Base-by-base conservation (phyloP, 1,140 invertebrate species). In the Ericerus pela region DNA sequence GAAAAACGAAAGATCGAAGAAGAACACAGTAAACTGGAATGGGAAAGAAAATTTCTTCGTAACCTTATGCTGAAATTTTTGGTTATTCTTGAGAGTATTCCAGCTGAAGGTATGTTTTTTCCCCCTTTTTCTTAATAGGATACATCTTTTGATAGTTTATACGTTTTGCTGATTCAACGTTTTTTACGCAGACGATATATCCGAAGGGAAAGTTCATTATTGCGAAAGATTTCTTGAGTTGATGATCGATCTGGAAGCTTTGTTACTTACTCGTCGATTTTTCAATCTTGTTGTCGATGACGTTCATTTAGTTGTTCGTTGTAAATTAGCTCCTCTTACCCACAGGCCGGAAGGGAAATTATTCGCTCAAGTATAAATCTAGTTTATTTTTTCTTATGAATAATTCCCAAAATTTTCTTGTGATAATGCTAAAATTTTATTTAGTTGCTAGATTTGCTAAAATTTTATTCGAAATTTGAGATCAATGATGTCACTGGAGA, bases 401-500 rank as follows among this genome's bases (percentile, higher is more conserved):
- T 33, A 33, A 33, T n/a, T 33, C 8, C n/a, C 30, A 33, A 33
- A 33, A 33, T 33, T 33, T 33, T 33, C 30, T 33, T 33, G 30
- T 33, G 30, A 33, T 33, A 33, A 33, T 10, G 30, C 30, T 10
- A 33, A 33, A 33, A 33, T 33, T 33, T 33, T 47, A 62, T 75
- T 71, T 62, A 97, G 84, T 72, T 99, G 2, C 68, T 99, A 61
- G 87, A 96, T 59, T 95, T 94, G 81, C 71, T 99, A 11, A 93
- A 93, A 68, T 96, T 97, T 65, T 99, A 99, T 71, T 82, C 88
- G 0, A 77, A 87, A 58, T 99, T 99, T 74, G 96, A 99, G 72
- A 98, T 99, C 56, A 95, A 90, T 70, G 94, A 99, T 67, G 83
- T 90, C 62, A 90, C 84, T 1, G 96, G 96, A 0, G 90, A 96